Evolutionary conservation across 2,888 invertebrate species (phyloP).

Genomic region (Salticus scenicus): DNA sequence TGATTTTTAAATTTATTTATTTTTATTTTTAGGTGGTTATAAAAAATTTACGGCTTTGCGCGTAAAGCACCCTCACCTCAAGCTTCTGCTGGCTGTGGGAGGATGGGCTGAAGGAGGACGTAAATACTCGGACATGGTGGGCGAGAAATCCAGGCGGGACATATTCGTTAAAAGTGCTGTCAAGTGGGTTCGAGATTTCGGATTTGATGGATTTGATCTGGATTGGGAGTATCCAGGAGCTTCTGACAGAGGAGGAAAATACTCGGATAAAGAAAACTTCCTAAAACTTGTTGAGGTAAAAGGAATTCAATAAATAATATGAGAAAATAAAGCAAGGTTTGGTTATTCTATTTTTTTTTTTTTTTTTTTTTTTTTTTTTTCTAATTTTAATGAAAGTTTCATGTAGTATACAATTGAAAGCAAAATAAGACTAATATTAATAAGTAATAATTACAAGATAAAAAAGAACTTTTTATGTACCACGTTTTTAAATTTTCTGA

Average conservation of each 20-base stretch:
- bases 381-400: too few species aligned
- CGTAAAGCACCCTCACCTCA: conserved; percentile 83
- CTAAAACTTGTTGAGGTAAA: conserved; percentile 75
- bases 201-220: conserved; percentile 89
- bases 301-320: too few species aligned
- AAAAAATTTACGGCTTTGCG: conserved; percentile 85
- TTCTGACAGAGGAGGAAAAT: conserved; percentile 88
- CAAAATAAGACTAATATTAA: too few species aligned
- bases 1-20: not conserved
- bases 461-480: too few species aligned
- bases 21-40: conserved; percentile 80
- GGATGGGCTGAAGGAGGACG: conserved; percentile 94
- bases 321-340: too few species aligned
- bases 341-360: too few species aligned
- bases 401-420: too few species aligned
- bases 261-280: conserved; percentile 88
- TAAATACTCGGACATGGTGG: conserved; percentile 89
- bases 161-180: conserved; percentile 86
- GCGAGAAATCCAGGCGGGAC: conserved; percentile 82
- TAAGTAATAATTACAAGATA: too few species aligned
- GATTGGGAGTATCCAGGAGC: conserved; percentile 96
- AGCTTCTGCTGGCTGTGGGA: conserved; percentile 88
- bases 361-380: not conserved
- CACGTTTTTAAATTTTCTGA: too few species aligned
- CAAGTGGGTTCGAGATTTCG: conserved; percentile 83